Conservation (phyloP, 2,888 invertebrate species). For the Diaphora mendica region DNA sequence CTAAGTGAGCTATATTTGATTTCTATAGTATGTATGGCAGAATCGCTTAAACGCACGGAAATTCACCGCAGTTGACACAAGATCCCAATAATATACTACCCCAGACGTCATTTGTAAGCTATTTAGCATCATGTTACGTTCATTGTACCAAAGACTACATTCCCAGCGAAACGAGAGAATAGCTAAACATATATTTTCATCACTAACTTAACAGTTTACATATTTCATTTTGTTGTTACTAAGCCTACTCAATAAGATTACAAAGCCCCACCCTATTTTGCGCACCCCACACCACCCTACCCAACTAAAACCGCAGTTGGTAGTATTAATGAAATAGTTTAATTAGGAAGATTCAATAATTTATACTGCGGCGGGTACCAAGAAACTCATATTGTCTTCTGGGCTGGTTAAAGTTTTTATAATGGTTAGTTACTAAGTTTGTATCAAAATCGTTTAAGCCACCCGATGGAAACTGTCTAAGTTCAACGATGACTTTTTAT, state of each 20-base stretch:
- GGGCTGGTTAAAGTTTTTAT: neutral
- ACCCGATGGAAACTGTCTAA: neutral
- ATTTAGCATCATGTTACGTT: too few species aligned
- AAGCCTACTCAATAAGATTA: slow-evolving; percentile 15
- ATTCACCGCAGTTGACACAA: too few species aligned
- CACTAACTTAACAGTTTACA: neutral
- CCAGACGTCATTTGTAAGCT: too few species aligned
- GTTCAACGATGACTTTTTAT: neutral
- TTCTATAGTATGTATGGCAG: too few species aligned
- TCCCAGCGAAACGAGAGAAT: too few species aligned
- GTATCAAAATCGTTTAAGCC: neutral
- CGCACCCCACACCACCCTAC: neutral
- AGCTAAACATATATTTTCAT: neutral
- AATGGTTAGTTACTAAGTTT: neutral
- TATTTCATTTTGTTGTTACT: neutral
- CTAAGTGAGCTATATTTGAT: too few species aligned
- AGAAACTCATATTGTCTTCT: slow-evolving; percentile 2
- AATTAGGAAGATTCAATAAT: slow-evolving; percentile 11
- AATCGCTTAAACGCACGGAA: too few species aligned
- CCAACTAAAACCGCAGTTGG: slow-evolving; percentile 7
- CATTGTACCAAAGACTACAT: too few species aligned
- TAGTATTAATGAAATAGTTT: slow-evolving; percentile 23
- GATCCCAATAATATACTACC: too few species aligned
- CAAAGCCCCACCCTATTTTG: neutral
- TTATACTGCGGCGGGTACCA: neutral